Percentiles rank a stretch among this genome's conserved stretches.
Conservation (phyloP, 2,888 invertebrate genomes). For the Heliconius hortense region DNA sequence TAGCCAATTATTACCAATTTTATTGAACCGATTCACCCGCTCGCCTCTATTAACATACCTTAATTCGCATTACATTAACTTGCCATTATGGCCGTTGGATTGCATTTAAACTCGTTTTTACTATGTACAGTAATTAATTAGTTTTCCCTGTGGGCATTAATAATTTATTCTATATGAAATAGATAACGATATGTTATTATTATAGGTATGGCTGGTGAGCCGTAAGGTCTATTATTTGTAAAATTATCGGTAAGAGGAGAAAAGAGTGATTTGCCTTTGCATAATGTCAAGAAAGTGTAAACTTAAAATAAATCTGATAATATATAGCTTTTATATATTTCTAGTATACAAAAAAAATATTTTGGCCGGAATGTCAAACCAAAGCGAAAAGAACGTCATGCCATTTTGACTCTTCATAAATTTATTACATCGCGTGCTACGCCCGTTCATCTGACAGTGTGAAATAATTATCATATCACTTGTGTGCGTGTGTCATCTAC, state of each 20-base stretch:
- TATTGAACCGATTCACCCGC: slow-evolving; percentile 9
- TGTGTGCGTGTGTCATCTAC: slow-evolving; percentile 13
- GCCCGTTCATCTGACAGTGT: slow-evolving; percentile 24
- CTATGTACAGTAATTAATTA: slow-evolving; percentile 7
- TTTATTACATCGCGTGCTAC: slow-evolving; percentile 13
- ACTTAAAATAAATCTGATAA: no score
- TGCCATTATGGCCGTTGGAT: slow-evolving; percentile 14
- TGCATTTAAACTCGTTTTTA: slow-evolving; percentile 21
- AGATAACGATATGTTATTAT: not conserved
- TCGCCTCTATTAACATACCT: slow-evolving; percentile 26
- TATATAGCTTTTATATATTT: not conserved
- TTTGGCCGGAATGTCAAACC: no score
- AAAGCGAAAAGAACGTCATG: not conserved
- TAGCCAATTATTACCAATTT: slow-evolving; percentile 19
- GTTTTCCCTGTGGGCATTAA: not conserved
- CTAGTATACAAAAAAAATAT: not conserved
- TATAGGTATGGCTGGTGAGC: not conserved
- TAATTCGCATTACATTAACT: slow-evolving; percentile 25
- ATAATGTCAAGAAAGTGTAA: no score
- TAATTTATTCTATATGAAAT: not conserved
- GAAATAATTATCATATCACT: slow-evolving; percentile 23
- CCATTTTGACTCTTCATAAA: slow-evolving; percentile 10
- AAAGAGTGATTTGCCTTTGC: no score
- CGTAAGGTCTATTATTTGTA: not conserved
- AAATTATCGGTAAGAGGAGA: not conserved